Percentiles rank a stretch among this genome's conserved stretches.
Evolutionary conservation across 2,888 invertebrate species (phyloP).

Genomic region (Amiota communis): DNA sequence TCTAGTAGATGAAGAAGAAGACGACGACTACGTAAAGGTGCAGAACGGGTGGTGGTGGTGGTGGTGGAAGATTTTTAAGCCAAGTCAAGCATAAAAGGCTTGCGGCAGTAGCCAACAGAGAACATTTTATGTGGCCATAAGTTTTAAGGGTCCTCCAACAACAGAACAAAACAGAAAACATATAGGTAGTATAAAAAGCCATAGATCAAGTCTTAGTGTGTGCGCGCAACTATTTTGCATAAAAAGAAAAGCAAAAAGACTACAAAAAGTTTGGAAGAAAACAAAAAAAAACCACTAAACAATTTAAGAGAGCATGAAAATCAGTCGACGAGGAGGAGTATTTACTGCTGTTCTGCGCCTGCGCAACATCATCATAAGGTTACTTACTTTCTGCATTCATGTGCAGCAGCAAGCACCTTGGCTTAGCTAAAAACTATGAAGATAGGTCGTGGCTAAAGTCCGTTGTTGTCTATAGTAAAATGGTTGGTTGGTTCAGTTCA

Average conservation of each 20-base stretch:
- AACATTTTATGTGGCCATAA: neutral
- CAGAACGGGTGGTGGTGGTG: too few relatives aligned
- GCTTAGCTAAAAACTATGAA: slow-evolving; percentile 14
- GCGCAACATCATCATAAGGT: neutral
- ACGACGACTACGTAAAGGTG: neutral
- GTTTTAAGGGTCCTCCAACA: neutral
- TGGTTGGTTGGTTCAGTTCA: too few relatives aligned
- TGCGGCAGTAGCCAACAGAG: slow-evolving; percentile 1
- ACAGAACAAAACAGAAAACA: neutral
- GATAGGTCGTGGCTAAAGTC: slow-evolving; percentile 23
- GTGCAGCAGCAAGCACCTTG: neutral
- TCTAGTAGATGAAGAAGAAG: neutral
- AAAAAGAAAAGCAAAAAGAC: neutral
- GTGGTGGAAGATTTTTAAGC: neutral
- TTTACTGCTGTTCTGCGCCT: neutral
- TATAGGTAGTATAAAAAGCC: neutral
- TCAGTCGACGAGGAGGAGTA: neutral
- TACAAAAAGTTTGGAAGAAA: neutral
- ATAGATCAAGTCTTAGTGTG: slow-evolving; percentile 17
- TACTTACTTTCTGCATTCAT: neutral
- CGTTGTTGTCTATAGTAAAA: neutral
- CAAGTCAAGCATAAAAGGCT: neutral
- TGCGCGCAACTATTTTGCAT: slow-evolving; percentile 17
- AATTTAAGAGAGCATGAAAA: neutral
- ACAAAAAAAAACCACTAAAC: neutral